Conservation (phyloP, 1,140 invertebrate species). For the Rhynchophorus ferrugineus region DNA sequence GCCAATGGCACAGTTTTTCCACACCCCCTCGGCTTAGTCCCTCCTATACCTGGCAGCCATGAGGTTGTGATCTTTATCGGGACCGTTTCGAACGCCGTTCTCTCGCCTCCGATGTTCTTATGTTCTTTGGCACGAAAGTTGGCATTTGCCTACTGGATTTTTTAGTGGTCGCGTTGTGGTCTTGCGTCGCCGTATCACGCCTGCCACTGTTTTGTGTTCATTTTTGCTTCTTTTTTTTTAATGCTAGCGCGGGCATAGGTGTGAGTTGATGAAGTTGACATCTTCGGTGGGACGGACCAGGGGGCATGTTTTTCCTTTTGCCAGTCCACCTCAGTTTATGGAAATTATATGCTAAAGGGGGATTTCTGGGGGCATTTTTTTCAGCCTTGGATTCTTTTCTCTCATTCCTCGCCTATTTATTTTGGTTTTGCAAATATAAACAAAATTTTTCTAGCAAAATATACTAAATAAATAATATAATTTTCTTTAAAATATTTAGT, state of each 20-base stretch:
- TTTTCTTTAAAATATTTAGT: too few species aligned
- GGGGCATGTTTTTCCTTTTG: neutral
- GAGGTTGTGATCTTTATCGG: conserved; percentile 37
- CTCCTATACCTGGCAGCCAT: conserved; percentile 37
- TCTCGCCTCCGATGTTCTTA: conserved; percentile 22
- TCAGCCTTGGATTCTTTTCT: neutral
- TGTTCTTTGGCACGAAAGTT: conserved; percentile 24
- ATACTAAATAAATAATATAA: too few species aligned
- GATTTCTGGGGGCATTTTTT: neutral
- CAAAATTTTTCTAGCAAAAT: too few species aligned
- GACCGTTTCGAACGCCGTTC: conserved; percentile 11
- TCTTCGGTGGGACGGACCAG: neutral
- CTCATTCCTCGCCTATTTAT: too few species aligned
- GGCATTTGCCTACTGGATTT: conserved; percentile 25
- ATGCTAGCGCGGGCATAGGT: neutral
- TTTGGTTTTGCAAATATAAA: too few species aligned
- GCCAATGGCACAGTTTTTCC: conserved; percentile 22
- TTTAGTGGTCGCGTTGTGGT: conserved; percentile 21
- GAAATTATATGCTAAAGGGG: neutral
- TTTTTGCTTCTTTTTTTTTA: conserved; percentile 1
- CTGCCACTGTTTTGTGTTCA: conserved; percentile 17
- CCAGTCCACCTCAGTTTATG: neutral
- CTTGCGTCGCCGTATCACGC: conserved; percentile 11
- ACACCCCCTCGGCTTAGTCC: conserved; percentile 21
- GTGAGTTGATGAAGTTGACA: neutral